These are phyloP conservation scores for Kryptopterus vitreolus DNA, from an alignment of 2,797 vertebrate species.

Conservation along the genomic window DNA sequence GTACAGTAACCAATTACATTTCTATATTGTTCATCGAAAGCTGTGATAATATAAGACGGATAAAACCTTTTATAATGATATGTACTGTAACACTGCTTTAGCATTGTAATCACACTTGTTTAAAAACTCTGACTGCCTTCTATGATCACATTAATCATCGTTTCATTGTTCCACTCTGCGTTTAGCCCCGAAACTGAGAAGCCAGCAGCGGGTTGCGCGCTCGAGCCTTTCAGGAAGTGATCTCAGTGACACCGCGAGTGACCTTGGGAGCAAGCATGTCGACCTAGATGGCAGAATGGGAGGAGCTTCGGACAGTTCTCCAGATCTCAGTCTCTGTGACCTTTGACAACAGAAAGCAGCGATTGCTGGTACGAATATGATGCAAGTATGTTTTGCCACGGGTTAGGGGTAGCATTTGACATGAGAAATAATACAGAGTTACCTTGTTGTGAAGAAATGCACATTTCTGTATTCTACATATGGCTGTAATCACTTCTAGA, in stretches of 20 bases:
- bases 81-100: too few species aligned
- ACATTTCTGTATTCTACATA: neutral
- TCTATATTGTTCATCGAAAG: too few species aligned
- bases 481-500: too few species aligned
- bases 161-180: neutral
- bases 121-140: too few species aligned
- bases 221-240: slow-evolving; percentile 54
- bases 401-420: neutral
- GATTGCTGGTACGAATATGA: neutral
- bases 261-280: slow-evolving; percentile 55
- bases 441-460: neutral
- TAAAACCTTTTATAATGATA: too few species aligned
- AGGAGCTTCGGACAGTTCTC: slow-evolving; percentile 66
- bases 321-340: slow-evolving; percentile 76
- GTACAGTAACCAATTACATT: too few species aligned
- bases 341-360: slow-evolving; percentile 62
- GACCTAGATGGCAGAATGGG: slow-evolving; percentile 45
- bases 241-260: slow-evolving; percentile 62
- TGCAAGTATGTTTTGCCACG: too few species aligned
- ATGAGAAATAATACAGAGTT: neutral
- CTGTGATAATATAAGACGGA: neutral
- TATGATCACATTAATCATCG: neutral
- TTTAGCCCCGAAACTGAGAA: slow-evolving; percentile 33
- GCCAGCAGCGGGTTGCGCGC: neutral
- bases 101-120: neutral